Evolutionary conservation across 1,140 invertebrate genomes (phyloP), one percentile per base, ranked within the genome.

Genomic region (roundworm (Caenorhabditis elegans)): DNA sequence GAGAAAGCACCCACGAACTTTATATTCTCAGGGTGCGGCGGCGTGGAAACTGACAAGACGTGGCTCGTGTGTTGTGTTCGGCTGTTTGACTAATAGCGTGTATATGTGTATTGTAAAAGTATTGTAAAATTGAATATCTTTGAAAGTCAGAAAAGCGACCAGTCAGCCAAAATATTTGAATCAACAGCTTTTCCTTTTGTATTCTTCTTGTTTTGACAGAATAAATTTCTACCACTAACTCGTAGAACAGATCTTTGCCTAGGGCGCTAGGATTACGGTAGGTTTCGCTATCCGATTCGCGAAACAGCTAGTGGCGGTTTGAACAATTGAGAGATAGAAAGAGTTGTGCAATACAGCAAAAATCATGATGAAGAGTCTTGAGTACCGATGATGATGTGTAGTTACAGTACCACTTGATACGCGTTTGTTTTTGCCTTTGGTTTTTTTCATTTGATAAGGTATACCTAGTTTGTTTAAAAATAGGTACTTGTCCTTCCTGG

Each of bases 261-360:
- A 70, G 31, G 60, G 39, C 60, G 15, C 22, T 11, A 5, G 60
- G 34, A 39, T 6, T 70, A 70, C 60, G 15, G 60, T 70, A 70
- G 31, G 17, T 4, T 31, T 15, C 11, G 24, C 49, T 53, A 60
- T 60, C 51, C 51, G 55, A 34, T 43, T 36, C 10, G 34, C 28
- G n/a, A 39, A 70, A 70, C 22, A 70, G 34, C 13, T 36, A 70
- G 15, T 34, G 17, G 51, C 36, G 34, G 60, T 70, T 70, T 70
- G 34, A 39, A 70, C 60, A 39, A 49, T 13, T 22, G 28, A 34
- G 60, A 70, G 60, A 70, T 43, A 39, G 60, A n/a, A n/a, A n/a
- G 60, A 70, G 60, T 70, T 39, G 39, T 70, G 34, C 60, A 70
- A 24, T n/a, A n/a, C n/a, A n/a, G n/a, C 60, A 70, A n/a, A 70